Base-by-base conservation (phyloP, 2,888 invertebrate genomes). In the Byasa hedistus region DNA sequence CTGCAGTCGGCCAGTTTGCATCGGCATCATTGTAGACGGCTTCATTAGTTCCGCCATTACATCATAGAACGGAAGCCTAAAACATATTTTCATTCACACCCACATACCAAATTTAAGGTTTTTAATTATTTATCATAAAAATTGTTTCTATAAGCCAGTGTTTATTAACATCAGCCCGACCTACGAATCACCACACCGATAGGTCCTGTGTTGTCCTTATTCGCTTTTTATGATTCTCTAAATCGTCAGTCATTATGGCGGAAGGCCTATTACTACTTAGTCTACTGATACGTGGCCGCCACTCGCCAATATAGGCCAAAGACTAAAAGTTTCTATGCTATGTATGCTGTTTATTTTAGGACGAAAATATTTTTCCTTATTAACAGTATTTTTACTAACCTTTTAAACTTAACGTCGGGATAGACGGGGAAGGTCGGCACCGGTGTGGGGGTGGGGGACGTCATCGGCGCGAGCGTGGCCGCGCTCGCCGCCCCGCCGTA, bases 321-420 rank as follows among this genome's bases (percentile, higher is more conserved):
- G n/a, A n/a, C n/a, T 32, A 10, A 32, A 32, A 32, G 32, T 32
- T 10, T 32, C 1, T 32, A 32, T 32, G 32, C 10, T 32, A 10
- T 32, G 1, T 32, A 32, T 32, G 10, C 7, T 10, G 1, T 4
- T 32, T 32, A 7, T 5, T 10, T 32, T 32, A 10, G 32, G 32
- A 7, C n/a, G n/a, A n/a, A n/a, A n/a, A n/a, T n/a, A n/a, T n/a
- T n/a, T n/a, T n/a, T n/a, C n/a, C n/a, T n/a, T n/a, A n/a, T n/a
- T n/a, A n/a, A n/a, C n/a, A n/a, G n/a, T n/a, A n/a, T 44, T 1
- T 15, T 44, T 44, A 82, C 88, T 83, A 64, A 91, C 91, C 89
- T 91, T 81, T 97, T 98, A 75, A 98, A 94, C 79, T 95, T 95
- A n/a, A 99, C 98, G 85, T 98, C 98, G 0, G 98, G 98, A 84